These are phyloP conservation scores for Argentina silus DNA, from an alignment of 2,797 vertebrate genomes.

Conservation along the genomic window DNA sequence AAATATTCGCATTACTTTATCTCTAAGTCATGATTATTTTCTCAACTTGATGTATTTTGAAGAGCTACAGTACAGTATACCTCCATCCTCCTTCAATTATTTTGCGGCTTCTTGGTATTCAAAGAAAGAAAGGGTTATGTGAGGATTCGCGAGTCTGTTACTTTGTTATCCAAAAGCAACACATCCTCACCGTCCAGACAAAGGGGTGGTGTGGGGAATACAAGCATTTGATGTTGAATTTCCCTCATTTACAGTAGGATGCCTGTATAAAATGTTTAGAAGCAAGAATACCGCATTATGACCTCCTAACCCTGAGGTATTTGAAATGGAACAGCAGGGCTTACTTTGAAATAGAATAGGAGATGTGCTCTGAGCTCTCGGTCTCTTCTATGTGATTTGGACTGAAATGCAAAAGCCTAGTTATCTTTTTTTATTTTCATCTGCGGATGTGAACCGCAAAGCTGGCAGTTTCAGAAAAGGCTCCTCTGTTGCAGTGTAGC, in stretches of 20 bases:
- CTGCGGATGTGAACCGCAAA: slow-evolving; percentile 56
- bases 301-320: slow-evolving; percentile 74
- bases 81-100: slow-evolving; percentile 64
- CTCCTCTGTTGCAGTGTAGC: slow-evolving; percentile 46
- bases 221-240: slow-evolving; percentile 79
- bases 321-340: slow-evolving; percentile 78
- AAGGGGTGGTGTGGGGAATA: slow-evolving; percentile 74
- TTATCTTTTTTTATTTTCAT: slow-evolving; percentile 65
- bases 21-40: slow-evolving; percentile 65
- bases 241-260: slow-evolving; percentile 76
- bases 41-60: slow-evolving; percentile 49
- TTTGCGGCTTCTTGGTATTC: slow-evolving; percentile 66
- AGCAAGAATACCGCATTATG: slow-evolving; percentile 76
- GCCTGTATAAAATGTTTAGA: slow-evolving; percentile 77
- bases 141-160: slow-evolving; percentile 64
- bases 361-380: slow-evolving; percentile 73
- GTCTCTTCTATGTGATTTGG: slow-evolving; percentile 80
- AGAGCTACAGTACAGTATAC: neutral
- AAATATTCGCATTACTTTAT: slow-evolving; percentile 65
- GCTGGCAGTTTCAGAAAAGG: slow-evolving; percentile 47
- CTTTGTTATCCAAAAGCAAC: slow-evolving; percentile 74
- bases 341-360: slow-evolving; percentile 78
- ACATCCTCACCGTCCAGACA: slow-evolving; percentile 70
- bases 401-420: slow-evolving; percentile 69
- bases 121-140: slow-evolving; percentile 18